Evolutionary conservation across 2,797 vertebrate species (phyloP).

Genomic region (Phrynocephalus forsythii): DNA sequence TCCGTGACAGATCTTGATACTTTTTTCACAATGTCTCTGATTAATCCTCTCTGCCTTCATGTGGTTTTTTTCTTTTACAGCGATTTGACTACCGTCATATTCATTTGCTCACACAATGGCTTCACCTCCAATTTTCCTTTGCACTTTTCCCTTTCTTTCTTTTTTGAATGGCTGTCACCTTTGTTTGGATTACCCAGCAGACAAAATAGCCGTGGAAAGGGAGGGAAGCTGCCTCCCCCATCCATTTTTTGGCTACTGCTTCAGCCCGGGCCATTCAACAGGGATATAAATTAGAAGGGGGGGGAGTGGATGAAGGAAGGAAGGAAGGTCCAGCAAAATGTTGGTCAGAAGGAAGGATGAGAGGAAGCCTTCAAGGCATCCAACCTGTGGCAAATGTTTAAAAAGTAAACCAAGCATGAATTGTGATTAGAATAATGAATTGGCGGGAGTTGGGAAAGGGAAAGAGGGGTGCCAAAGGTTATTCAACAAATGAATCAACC

Average conservation of each 20-base stretch:
- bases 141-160: constrained; percentile 58
- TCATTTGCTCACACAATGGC: constrained; percentile 42
- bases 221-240: constrained; percentile 41
- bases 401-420: constrained; percentile 74
- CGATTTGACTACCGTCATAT: constrained; percentile 43
- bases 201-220: constrained; percentile 29
- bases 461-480: constrained; percentile 66
- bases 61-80: constrained; percentile 48
- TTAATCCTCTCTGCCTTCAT: constrained; percentile 37
- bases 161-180: constrained; percentile 42
- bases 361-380: constrained; percentile 57
- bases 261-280: constrained; percentile 53
- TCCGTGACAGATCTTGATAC: constrained; percentile 17
- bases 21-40: constrained; percentile 34
- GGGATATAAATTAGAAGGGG: constrained; percentile 33
- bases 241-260: constrained; percentile 16
- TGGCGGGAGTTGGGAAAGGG: constrained; percentile 64
- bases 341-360: constrained; percentile 29
- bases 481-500: constrained; percentile 75
- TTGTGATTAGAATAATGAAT: constrained; percentile 79
- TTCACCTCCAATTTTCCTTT: constrained; percentile 49
- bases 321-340: constrained; percentile 17
- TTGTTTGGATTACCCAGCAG: constrained; percentile 39
- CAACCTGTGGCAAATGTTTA: constrained; percentile 75
- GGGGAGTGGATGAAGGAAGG: neutral